Conservation (phyloP, 2,888 invertebrate species). For the Spatulosminthurus flaviceps region DNA sequence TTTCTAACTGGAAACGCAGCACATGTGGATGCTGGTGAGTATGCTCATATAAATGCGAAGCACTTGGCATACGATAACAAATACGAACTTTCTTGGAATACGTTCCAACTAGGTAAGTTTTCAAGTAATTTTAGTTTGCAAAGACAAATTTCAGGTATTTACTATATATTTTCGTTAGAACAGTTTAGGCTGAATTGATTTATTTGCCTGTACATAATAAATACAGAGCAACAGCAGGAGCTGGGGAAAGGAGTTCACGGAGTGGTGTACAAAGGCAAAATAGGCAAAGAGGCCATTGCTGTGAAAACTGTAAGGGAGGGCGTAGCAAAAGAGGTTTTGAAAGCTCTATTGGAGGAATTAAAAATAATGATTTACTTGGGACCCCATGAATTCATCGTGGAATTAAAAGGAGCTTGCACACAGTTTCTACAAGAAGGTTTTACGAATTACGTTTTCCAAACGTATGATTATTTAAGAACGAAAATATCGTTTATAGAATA, state of each 20-base stretch:
- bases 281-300: background rate
- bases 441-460: too few relatives aligned
- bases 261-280: background rate
- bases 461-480: too few relatives aligned
- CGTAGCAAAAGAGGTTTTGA: background rate
- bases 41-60: background rate
- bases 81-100: background rate
- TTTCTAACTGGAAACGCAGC: background rate
- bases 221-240: background rate
- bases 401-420: background rate
- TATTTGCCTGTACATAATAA: too few relatives aligned
- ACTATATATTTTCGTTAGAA: too few relatives aligned
- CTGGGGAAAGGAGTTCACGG: background rate
- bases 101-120: background rate
- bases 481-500: too few relatives aligned
- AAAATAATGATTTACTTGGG: background rate
- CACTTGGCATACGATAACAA: background rate
- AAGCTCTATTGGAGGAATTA: background rate
- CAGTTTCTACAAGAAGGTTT: too few relatives aligned
- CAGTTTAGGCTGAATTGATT: too few relatives aligned
- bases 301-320: background rate
- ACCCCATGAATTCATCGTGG: background rate
- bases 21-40: background rate
- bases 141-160: too few relatives aligned
- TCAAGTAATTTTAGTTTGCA: background rate